Conservation (phyloP, 2,113 vertebrate genomes). For the Monarcha castaneiventris region DNA sequence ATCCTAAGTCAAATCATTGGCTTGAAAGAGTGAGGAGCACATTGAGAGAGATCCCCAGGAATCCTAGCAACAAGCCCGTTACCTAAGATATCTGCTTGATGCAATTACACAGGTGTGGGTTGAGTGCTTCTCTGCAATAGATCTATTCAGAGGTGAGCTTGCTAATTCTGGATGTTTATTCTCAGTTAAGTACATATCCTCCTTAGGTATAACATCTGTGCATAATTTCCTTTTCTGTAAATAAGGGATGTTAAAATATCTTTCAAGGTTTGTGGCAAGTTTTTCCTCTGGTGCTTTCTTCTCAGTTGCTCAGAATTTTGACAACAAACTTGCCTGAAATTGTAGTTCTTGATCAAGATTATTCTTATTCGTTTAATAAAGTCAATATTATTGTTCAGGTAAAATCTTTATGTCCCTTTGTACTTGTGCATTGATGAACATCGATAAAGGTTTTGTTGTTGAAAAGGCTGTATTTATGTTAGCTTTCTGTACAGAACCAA, state of each 20-base stretch:
- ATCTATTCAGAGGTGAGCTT: not conserved
- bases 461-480: not conserved
- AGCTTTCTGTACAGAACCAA: not conserved
- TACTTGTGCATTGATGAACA: not conserved
- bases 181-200: not conserved
- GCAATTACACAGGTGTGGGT: not conserved
- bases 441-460: not conserved
- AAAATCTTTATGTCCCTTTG: not conserved
- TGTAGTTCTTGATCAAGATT: not conserved
- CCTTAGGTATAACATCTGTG: not conserved
- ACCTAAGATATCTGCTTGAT: not conserved
- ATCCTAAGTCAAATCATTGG: not conserved
- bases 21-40: not conserved
- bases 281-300: not conserved
- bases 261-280: not conserved
- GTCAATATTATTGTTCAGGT: not conserved
- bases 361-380: not conserved
- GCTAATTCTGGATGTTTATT: slow-evolving; percentile 32
- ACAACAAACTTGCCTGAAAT: not conserved
- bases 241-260: not conserved
- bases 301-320: not conserved
- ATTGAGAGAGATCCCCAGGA: not conserved
- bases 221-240: not conserved
- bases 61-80: slow-evolving; percentile 8
- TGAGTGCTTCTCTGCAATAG: not conserved